These are phyloP conservation scores for Penelope pileata DNA, from an alignment of 2,113 vertebrate species.

Conservation along the genomic window DNA sequence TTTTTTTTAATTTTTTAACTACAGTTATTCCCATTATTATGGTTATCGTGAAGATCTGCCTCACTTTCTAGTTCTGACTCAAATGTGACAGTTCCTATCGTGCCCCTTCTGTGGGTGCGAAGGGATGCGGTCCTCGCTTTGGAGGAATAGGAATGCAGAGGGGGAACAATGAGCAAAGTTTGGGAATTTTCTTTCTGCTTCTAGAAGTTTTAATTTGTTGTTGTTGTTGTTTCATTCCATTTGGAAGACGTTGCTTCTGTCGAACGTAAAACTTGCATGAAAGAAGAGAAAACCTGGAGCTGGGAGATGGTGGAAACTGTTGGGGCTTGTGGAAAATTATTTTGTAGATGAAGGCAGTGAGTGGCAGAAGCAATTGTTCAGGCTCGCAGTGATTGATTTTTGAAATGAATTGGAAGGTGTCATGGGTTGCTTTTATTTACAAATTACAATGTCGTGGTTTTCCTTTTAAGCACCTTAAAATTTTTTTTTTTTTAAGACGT, in stretches of 20 bases:
- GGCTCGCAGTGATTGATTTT: background rate
- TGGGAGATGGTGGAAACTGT: background rate
- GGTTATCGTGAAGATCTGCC: background rate
- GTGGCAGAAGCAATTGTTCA: background rate
- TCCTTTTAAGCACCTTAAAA: background rate
- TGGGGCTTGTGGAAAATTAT: background rate
- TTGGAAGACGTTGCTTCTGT: background rate
- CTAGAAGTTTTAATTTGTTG: background rate
- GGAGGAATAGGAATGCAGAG: background rate
- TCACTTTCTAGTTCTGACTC: background rate
- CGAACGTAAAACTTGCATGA: background rate
- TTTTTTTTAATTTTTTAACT: slow-evolving; percentile 1
- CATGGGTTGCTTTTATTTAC: background rate
- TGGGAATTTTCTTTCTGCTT: background rate
- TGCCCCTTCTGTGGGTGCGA: background rate
- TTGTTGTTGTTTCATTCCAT: background rate
- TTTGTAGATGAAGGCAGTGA: background rate
- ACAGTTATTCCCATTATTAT: background rate
- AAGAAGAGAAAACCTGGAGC: background rate
- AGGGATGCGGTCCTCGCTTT: rapidly evolving
- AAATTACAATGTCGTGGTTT: background rate
- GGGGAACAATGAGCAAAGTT: background rate
- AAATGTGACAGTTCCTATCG: background rate
- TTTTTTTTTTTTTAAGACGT: background rate
- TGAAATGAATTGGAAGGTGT: background rate